phyloP scores from a whole-genome alignment of 1,140 invertebrate genomes.

The Orius insidiosus region DNA sequence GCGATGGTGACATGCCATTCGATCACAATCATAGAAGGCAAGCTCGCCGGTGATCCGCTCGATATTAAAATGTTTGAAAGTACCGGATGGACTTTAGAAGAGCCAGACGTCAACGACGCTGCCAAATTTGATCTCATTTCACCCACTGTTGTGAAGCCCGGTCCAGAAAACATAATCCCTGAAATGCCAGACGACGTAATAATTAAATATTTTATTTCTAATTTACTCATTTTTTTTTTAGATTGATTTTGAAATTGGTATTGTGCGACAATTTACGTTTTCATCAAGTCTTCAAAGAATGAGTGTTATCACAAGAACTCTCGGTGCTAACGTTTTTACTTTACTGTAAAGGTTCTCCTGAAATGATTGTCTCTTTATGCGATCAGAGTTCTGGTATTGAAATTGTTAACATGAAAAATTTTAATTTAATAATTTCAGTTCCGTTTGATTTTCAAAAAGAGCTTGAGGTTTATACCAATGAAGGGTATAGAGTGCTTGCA shows the following conservation, averaged over 20 bases:
- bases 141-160: slow-evolving; percentile 66
- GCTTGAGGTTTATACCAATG: slow-evolving; percentile 63
- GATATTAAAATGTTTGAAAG: slow-evolving; percentile 81
- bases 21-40: slow-evolving; percentile 59
- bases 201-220: slow-evolving; percentile 6
- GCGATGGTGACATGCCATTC: slow-evolving; percentile 67
- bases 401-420: no score
- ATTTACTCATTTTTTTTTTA: not conserved
- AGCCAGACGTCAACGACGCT: slow-evolving; percentile 69
- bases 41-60: slow-evolving; percentile 62
- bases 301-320: slow-evolving; percentile 70
- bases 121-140: slow-evolving; percentile 74
- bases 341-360: slow-evolving; percentile 81
- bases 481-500: slow-evolving; percentile 78
- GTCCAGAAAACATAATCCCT: not conserved
- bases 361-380: slow-evolving; percentile 59
- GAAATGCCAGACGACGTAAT: not conserved
- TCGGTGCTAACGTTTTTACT: slow-evolving; percentile 65
- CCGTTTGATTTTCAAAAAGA: slow-evolving; percentile 51
- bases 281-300: slow-evolving; percentile 76
- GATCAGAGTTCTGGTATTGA: slow-evolving; percentile 40
- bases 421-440: slow-evolving; percentile 25
- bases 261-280: slow-evolving; percentile 79
- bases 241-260: slow-evolving; percentile 45
- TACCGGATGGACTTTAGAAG: slow-evolving; percentile 70